Evolutionary conservation across 2,888 invertebrate species (phyloP), one percentile per base, ranked within the genome.

Genomic region (Clusia tigrina): DNA sequence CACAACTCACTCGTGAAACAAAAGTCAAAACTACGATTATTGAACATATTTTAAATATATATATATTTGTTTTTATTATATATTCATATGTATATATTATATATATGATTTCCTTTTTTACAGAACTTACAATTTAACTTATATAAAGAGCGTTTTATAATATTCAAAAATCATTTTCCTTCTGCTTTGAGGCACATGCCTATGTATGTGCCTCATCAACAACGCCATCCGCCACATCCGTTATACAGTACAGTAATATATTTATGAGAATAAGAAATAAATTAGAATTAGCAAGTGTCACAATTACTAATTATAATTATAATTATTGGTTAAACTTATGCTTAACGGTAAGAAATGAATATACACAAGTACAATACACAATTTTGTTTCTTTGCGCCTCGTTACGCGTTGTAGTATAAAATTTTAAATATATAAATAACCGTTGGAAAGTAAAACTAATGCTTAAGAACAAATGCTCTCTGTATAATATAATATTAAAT

Each of bases 11-110:
- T n/a, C n/a, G n/a, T n/a, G n/a, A n/a, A n/a, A n/a, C n/a, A n/a
- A n/a, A n/a, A n/a, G n/a, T n/a, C n/a, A n/a, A n/a, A n/a, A n/a
- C n/a, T n/a, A n/a, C n/a, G n/a, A n/a, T 48, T 48, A 6, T 48
- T 22, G 48, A 48, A 48, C 48, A 48, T 48, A 48, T 48, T 48
- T 48, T 48, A 48, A 48, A 48, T 48, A 48, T 48, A 48, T 48
- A 48, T 48, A n/a, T 42, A 42, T 42, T 15, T 42, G 3, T 42
- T 42, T 42, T 42, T 15, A 5, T 6, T 42, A 6, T 48, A 48
- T 48, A 20, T 48, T 48, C 48, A 48, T 22, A 20, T 48, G 18
- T 48, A 48, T 48, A 48, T 48, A 6, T 48, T 22, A 48, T 48
- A 48, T 48, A 48, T 48, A 48, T 48, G 22, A 48, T 48, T 20